Evolutionary conservation across 2,113 vertebrate species (phyloP).

Genomic region (Menidia beryllina): DNA sequence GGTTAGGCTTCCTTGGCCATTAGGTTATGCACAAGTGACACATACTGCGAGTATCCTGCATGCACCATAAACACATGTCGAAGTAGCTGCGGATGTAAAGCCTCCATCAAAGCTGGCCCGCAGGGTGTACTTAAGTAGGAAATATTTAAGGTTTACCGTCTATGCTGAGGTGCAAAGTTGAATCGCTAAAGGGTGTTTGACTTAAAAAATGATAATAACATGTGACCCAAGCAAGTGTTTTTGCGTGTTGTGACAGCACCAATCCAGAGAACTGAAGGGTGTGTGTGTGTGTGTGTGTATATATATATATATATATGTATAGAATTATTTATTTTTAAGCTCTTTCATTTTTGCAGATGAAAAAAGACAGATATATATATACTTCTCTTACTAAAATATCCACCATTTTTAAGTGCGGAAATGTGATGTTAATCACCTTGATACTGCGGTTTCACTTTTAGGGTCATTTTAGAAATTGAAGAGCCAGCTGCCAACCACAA

Average conservation of each 20-base stretch:
- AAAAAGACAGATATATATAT: too few relatives aligned
- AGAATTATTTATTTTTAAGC: too few relatives aligned
- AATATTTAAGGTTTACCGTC: background rate
- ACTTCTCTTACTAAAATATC: too few relatives aligned
- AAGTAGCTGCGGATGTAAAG: background rate
- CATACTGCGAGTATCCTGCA: too few relatives aligned
- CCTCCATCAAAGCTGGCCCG: background rate
- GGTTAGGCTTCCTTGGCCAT: background rate
- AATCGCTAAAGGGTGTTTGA: background rate
- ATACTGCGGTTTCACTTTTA: constrained; percentile 34
- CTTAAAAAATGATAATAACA: background rate
- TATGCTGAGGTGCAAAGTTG: background rate
- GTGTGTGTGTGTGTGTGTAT: too few relatives aligned
- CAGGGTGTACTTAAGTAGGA: background rate
- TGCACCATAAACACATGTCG: too few relatives aligned
- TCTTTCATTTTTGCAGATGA: too few relatives aligned
- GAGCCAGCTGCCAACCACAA: constrained; percentile 91
- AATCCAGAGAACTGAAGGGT: too few relatives aligned
- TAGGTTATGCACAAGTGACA: background rate
- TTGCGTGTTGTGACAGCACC: too few relatives aligned
- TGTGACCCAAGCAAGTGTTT: too few relatives aligned
- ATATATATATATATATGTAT: too few relatives aligned
- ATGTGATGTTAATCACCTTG: background rate
- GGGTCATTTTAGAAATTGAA: constrained; percentile 86
- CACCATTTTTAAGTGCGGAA: background rate